A percentile compares a stretch with the other conserved stretches of the same genome.
phyloP scores from a whole-genome alignment of 2,113 vertebrate species.

The Entosphenus tridentatus region DNA sequence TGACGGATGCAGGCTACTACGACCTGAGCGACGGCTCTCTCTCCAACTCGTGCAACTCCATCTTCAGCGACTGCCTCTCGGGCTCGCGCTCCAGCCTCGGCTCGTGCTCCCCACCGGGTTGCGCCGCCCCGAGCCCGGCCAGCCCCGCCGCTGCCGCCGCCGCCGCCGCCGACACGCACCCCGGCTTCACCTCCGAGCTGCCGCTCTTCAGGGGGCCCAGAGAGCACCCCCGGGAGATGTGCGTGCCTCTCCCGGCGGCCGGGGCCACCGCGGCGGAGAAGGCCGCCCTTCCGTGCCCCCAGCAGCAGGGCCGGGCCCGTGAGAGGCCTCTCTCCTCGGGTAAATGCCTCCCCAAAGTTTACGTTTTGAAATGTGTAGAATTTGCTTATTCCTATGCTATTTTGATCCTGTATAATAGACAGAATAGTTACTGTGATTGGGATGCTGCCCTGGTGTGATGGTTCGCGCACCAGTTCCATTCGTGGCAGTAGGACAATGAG shows the following conservation, averaged over 20 bases:
- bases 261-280: no score
- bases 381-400: no score
- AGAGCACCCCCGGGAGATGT: no score
- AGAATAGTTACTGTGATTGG: no score
- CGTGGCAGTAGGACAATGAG: no score
- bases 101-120: conserved; percentile 33
- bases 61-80: conserved; percentile 87
- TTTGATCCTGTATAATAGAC: no score
- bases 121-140: background rate
- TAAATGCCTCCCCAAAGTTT: background rate
- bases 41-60: conserved; percentile 86
- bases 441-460: no score
- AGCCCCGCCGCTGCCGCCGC: background rate
- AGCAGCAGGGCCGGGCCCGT: background rate
- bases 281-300: no score
- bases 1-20: conserved; percentile 46
- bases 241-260: no score
- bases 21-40: conserved; percentile 81
- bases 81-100: conserved; percentile 66
- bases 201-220: background rate
- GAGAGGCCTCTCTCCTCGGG: conserved; percentile 2
- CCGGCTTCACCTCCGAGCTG: background rate
- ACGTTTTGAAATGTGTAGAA: no score
- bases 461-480: no score
- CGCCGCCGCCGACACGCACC: background rate